Base-by-base conservation (phyloP, 2,888 invertebrate species). In the Drosophila putrida region DNA sequence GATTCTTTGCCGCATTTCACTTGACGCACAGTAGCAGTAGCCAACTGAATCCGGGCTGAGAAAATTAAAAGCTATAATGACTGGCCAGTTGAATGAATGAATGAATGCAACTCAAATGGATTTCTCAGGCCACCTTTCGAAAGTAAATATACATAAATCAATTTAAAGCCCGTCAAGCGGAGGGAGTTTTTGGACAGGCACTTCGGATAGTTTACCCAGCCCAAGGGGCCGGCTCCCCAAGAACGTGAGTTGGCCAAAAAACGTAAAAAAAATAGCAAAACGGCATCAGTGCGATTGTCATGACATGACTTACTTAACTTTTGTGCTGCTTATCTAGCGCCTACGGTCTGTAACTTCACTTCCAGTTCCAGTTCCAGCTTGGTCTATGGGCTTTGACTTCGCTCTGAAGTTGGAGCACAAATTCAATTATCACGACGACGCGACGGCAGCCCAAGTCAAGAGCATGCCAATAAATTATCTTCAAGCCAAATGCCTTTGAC, bases 391-490 rank as follows among this genome's bases (percentile, higher is more conserved):
- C 31, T 27, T 13, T 9, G 27, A 39, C 35, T 28, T 6, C n/a
- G n/a, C 36, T 60, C 65, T 58, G 43, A 41, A 76, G 82, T 65
- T 69, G 59, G 62, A 74, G 67, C 78, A 81, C 86, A 89, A 90
- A 89, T 89, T 90, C 90, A 90, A 89, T 89, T 89, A 89, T 86
- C 82, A 84, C 79, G 85, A 84, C 78, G 75, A 67, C 67, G 61
- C 67, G 72, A 81, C 67, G 68, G 81, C 72, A 72, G 66, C 76
- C 71, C 61, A 76, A 83, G 82, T 76, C 68, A 60, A 72, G 61
- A 64, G 80, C 76, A 74, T 71, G 87, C 88, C 84, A 88, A 85
- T 88, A 85, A 85, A 85, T 85, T 85, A 85, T 85, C 88, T 88
- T 71, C 71, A 71, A 85, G 81, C 85, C 88, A 81, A 85, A 83